phyloP scores from a whole-genome alignment of 2,113 vertebrate genomes.

The Panthera uncia region DNA sequence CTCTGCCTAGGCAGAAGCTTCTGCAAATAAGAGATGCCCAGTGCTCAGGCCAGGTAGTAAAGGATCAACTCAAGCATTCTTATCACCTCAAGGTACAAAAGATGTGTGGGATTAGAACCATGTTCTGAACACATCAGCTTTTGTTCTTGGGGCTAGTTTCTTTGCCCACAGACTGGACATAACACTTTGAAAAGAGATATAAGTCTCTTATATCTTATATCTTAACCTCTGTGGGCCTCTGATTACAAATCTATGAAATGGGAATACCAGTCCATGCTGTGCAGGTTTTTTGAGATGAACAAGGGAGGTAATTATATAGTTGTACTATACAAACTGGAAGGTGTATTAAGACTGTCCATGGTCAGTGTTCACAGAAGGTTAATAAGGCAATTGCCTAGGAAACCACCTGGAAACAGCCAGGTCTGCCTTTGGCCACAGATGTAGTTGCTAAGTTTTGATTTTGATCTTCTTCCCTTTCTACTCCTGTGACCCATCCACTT shows the following conservation, averaged over 20 bases:
- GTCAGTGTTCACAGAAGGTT: background rate
- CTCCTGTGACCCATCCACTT: background rate
- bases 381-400: background rate
- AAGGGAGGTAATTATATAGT: background rate
- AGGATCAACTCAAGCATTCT: background rate
- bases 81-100: background rate
- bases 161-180: background rate
- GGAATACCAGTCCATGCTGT: background rate
- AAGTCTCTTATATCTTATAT: too few relatives aligned
- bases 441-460: background rate
- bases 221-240: background rate
- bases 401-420: background rate
- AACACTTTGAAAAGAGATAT: background rate
- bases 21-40: background rate
- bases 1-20: background rate
- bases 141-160: background rate
- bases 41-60: background rate
- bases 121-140: background rate
- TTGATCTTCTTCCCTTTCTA: background rate
- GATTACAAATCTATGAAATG: background rate
- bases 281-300: background rate
- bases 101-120: background rate
- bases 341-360: background rate
- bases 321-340: background rate
- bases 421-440: background rate